These are phyloP conservation scores for Chloroclysta siterata DNA, from an alignment of 2,888 invertebrate genomes.

Conservation along the genomic window DNA sequence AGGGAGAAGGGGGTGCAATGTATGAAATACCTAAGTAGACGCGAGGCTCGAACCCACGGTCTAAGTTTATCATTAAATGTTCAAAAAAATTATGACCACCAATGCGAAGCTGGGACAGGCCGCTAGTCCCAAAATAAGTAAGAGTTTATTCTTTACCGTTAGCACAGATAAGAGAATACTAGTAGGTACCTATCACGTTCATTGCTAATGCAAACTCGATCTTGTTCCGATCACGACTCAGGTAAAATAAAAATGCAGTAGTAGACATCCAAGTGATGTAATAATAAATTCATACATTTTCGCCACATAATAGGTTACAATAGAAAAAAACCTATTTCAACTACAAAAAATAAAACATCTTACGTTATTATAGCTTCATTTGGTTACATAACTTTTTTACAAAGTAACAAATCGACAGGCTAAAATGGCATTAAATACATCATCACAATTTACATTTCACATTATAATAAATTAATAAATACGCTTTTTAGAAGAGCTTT, in stretches of 20 bases:
- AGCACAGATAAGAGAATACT: no score
- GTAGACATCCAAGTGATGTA: constrained; percentile 80
- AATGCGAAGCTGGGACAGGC: no score
- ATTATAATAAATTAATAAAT: constrained; percentile 65
- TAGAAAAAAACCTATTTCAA: constrained; percentile 74
- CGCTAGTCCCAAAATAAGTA: no score
- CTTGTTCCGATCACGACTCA: not conserved
- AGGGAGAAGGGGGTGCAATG: no score
- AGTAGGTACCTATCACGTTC: no score
- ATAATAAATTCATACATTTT: constrained; percentile 81
- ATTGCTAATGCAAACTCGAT: no score
- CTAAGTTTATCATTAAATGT: no score
- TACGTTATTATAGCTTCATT: constrained; percentile 80
- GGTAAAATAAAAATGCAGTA: constrained; percentile 21
- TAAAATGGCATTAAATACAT: constrained; percentile 82
- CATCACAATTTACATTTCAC: constrained; percentile 74
- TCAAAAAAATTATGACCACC: no score
- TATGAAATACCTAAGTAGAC: no score
- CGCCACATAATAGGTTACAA: constrained; percentile 70
- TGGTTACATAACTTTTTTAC: constrained; percentile 78
- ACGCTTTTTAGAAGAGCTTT: constrained; percentile 39
- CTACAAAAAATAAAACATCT: constrained; percentile 81
- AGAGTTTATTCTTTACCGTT: no score
- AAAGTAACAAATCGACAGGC: constrained; percentile 75
- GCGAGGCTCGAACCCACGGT: no score